Conservation (phyloP, 2,797 vertebrate species). For the Siniperca scherzeri region DNA sequence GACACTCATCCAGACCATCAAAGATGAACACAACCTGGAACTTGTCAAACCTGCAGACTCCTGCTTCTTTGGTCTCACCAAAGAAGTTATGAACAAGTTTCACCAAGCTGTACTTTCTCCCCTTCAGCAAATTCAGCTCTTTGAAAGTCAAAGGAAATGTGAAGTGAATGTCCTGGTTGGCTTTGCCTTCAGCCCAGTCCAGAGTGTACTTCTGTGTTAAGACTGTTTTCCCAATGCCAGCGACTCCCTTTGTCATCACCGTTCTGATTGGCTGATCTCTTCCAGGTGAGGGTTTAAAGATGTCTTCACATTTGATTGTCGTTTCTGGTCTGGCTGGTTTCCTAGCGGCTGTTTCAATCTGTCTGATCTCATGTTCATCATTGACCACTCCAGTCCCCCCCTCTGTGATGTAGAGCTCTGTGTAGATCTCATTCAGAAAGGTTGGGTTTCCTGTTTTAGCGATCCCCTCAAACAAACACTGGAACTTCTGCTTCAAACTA, state of each 20-base stretch:
- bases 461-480: slow-evolving; percentile 21
- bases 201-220: slow-evolving; percentile 51
- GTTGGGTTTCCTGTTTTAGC: not conserved
- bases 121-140: slow-evolving; percentile 54
- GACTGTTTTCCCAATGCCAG: slow-evolving; percentile 52
- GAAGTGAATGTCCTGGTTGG: slow-evolving; percentile 44
- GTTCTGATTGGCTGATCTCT: not conserved
- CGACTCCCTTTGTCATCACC: slow-evolving; percentile 43
- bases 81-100: slow-evolving; percentile 45
- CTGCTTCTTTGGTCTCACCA: not conserved
- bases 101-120: slow-evolving; percentile 36
- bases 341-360: slow-evolving; percentile 18
- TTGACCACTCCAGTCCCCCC: slow-evolving; percentile 12
- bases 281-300: slow-evolving; percentile 10
- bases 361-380: slow-evolving; percentile 32
- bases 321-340: slow-evolving; percentile 25
- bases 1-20: slow-evolving; percentile 1
- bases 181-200: slow-evolving; percentile 50
- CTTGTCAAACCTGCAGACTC: too few species aligned
- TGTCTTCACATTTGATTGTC: slow-evolving; percentile 2
- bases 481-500: slow-evolving; percentile 33
- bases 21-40: not conserved
- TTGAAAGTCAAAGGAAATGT: slow-evolving; percentile 48
- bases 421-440: slow-evolving; percentile 34
- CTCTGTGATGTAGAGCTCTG: slow-evolving; percentile 50